Percentiles rank a stretch among this genome's conserved stretches.
Evolutionary conservation across 2,797 vertebrate species (phyloP).

Genomic region (Dendrocincla fuliginosa): DNA sequence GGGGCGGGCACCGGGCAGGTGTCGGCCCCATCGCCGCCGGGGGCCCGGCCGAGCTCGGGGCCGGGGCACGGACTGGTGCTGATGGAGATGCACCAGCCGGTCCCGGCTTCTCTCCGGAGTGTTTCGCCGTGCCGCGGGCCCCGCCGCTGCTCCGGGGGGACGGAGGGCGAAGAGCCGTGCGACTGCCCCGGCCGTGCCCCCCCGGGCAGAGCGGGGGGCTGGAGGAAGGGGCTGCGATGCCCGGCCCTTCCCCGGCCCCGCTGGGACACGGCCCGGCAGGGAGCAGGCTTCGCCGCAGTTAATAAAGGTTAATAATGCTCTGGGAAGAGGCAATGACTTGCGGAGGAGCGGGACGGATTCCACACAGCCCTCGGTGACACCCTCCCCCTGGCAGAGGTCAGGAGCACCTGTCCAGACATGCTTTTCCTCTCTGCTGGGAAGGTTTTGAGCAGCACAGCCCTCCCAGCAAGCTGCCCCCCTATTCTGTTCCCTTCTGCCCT

Average conservation of each 20-base stretch:
- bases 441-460: not conserved
- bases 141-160: not conserved
- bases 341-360: not conserved
- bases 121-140: not conserved
- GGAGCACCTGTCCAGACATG: not conserved
- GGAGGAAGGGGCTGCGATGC: not conserved
- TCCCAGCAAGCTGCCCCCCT: not conserved
- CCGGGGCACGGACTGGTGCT: accelerated
- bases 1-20: not conserved
- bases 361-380: not conserved
- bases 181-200: not conserved
- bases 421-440: not conserved
- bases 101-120: not conserved
- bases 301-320: no score
- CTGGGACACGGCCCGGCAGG: not conserved
- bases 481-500: not conserved
- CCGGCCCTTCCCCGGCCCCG: not conserved
- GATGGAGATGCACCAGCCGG: accelerated
- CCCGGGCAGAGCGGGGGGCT: not conserved
- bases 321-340: not conserved
- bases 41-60: not conserved
- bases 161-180: not conserved
- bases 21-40: not conserved
- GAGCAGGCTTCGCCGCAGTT: accelerated
- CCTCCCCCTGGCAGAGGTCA: not conserved